phyloP scores from a whole-genome alignment of 2,113 vertebrate genomes.

The Hyperoodon ampullatus region DNA sequence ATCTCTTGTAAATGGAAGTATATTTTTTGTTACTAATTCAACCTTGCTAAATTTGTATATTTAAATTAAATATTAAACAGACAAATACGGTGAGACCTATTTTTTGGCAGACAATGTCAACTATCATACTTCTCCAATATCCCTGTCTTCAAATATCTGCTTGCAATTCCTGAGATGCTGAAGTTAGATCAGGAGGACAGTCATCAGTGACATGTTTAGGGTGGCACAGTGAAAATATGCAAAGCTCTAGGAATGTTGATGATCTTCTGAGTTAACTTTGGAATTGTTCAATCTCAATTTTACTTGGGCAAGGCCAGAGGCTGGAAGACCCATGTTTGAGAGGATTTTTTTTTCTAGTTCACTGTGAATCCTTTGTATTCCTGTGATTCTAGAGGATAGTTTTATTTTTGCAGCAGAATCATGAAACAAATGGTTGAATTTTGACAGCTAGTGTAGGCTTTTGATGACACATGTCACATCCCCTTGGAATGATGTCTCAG shows the following conservation, averaged over 20 bases:
- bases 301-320: rapidly evolving
- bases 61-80: background rate
- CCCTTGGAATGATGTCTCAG: background rate
- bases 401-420: background rate
- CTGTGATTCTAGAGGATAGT: background rate
- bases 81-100: background rate
- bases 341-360: background rate
- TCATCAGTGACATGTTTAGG: background rate
- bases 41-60: background rate
- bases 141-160: background rate
- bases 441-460: background rate
- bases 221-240: background rate
- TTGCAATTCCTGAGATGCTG: background rate
- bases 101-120: background rate
- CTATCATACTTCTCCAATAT: background rate
- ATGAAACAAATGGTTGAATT: background rate
- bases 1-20: background rate
- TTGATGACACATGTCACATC: background rate
- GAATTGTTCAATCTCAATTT: background rate
- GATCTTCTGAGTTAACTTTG: background rate
- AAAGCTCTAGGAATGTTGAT: background rate
- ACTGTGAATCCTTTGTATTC: background rate
- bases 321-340: background rate
- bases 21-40: background rate
- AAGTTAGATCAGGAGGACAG: background rate